Evolutionary conservation across 92 coral and sea anemone genomes (phyloP).

Genomic region (Porites rus): DNA sequence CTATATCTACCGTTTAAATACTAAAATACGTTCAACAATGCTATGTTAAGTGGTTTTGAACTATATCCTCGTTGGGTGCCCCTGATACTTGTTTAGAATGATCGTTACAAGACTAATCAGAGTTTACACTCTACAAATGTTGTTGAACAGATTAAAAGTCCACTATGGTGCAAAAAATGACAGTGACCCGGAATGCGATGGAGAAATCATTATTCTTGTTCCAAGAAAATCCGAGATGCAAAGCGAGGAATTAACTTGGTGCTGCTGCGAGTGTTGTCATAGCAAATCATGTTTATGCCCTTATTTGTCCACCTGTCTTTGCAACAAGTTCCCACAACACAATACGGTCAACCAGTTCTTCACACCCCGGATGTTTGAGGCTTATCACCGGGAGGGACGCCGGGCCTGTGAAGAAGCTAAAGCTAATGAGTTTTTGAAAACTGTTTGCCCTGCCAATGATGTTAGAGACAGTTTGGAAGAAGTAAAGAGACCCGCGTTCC

Average conservation of each 20-base stretch:
- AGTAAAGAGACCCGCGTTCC: no score
- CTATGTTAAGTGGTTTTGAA: no score
- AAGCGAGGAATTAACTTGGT: background rate
- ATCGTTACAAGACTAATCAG: no score
- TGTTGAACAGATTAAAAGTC: background rate
- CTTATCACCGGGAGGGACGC: slow-evolving; percentile 31
- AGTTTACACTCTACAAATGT: background rate
- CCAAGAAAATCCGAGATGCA: background rate
- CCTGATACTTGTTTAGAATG: no score
- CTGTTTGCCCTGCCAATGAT: no score
- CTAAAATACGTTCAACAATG: no score
- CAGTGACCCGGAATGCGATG: background rate
- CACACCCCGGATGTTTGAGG: slow-evolving; percentile 28
- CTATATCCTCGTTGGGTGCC: no score
- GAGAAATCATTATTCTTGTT: background rate
- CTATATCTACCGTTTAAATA: no score
- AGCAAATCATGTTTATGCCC: background rate
- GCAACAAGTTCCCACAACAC: background rate
- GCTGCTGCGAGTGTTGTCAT: background rate
- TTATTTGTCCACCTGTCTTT: background rate
- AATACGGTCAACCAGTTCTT: slow-evolving; percentile 31
- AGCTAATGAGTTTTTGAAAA: background rate
- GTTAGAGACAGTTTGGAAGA: no score
- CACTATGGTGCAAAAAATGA: background rate
- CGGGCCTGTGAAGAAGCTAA: background rate